Percentiles rank a stretch among this genome's conserved stretches.
These are phyloP conservation scores for Chionis minor DNA, from an alignment of 2,113 vertebrate genomes.

Conservation along the genomic window DNA sequence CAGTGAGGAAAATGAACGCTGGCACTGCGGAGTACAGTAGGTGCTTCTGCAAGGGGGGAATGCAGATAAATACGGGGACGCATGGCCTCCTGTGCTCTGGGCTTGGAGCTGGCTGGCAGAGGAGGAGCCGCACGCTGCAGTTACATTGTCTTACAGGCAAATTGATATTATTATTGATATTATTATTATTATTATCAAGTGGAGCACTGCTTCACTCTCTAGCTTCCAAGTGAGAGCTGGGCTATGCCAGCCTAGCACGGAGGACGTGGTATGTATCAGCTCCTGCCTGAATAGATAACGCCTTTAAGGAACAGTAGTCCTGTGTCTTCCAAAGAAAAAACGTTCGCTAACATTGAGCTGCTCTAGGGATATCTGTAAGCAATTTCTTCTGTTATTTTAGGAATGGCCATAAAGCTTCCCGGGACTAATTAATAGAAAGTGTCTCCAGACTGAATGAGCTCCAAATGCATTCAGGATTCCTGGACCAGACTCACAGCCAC, in stretches of 20 bases:
- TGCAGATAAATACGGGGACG: neutral
- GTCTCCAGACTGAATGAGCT: neutral
- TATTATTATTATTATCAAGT: neutral
- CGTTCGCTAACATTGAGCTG: fast-evolving
- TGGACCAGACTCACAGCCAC: neutral
- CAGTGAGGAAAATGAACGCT: neutral
- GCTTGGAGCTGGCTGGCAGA: neutral
- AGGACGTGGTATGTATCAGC: neutral
- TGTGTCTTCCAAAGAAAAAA: neutral
- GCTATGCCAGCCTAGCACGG: neutral
- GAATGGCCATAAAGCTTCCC: neutral
- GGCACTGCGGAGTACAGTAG: neutral
- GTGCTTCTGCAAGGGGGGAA: neutral
- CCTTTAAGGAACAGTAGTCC: neutral
- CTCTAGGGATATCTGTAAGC: neutral
- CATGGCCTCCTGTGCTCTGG: neutral
- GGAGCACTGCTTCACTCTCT: neutral
- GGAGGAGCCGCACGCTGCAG: neutral
- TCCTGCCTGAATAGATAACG: neutral
- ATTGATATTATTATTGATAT: neutral
- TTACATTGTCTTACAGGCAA: neutral
- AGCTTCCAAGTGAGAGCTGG: neutral
- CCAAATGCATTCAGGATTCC: neutral
- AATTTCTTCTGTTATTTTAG: neutral
- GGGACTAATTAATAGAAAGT: conserved; percentile 3